A percentile compares a stretch with the other conserved stretches of the same genome.
Evolutionary conservation across 53 echinoderm and acorn worm species (phyloP).

Genomic region (Temnopleurus reevesii): DNA sequence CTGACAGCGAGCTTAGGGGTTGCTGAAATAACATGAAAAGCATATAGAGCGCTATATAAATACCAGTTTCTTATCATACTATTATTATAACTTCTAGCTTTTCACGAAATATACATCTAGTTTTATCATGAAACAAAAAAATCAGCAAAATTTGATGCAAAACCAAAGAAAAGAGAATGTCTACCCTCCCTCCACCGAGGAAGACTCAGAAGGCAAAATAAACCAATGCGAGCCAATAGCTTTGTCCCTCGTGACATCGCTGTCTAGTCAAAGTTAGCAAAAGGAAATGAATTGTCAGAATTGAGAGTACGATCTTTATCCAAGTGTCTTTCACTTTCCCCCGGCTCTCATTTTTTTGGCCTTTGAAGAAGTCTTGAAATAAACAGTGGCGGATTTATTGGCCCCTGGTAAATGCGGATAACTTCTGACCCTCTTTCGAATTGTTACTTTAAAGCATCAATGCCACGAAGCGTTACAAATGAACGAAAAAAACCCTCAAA

Average conservation of each 20-base stretch:
- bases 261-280: conserved; percentile 37
- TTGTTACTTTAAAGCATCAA: background rate
- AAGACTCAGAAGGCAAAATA: background rate
- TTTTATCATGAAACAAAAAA: too few relatives aligned
- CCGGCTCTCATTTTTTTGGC: background rate
- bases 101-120: too few relatives aligned
- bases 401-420: background rate
- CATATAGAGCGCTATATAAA: too few relatives aligned
- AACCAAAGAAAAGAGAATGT: background rate
- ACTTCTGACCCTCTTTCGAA: conserved; percentile 5
- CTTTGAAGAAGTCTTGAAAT: conserved; percentile 1
- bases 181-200: background rate
- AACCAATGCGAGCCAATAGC: conserved; percentile 26
- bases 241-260: background rate
- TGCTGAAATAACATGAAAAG: too few relatives aligned
- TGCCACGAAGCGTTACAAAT: too few relatives aligned
- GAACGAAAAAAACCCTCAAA: too few relatives aligned
- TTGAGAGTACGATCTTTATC: conserved; percentile 35
- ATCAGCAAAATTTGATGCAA: too few relatives aligned
- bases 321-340: conserved; percentile 10
- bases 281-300: conserved; percentile 50
- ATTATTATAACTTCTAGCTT: too few relatives aligned
- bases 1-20: too few relatives aligned
- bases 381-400: background rate
- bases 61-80: too few relatives aligned